Base-by-base conservation (phyloP, 1,140 invertebrate species). In the Sipha flava region DNA sequence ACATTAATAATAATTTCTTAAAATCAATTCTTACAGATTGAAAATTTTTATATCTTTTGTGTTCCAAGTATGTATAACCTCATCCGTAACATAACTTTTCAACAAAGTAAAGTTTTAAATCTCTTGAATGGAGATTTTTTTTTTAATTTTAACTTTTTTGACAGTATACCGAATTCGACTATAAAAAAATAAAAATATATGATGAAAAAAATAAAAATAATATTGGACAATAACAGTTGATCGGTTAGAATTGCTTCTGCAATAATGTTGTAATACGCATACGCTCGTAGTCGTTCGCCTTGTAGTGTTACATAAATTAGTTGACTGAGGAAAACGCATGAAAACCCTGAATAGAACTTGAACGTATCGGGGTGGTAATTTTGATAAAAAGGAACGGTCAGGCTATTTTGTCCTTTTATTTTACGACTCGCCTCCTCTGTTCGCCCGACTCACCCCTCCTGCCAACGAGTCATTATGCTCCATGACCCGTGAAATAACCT, bases 401-500 rank as follows among this genome's bases (percentile, higher is more conserved):
- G 31, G 23, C 26, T 52, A 16, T 49, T 29, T 47, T 7, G 29
- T 54, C n/a, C 18, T 73, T 73, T 73, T 49, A 34, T 73, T 49
- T 52, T 34, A 29, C 70, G 26, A 31, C 26, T 26, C 29, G 21
- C 34, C 21, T 29, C 34, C 21, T 29, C 34, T 66, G 10, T 37
- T 37, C 34, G 26, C n/a, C 2, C n/a, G n/a, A 75, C 10, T 75
- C 29, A 26, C 70, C 21, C 21, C 66, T 37, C 18, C 43, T 23
- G 64, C 73, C 73, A 54, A 29, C 31, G 52, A 77, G 49, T 77
- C 52, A 77, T 77, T 77, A 77, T 59, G 52, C 16, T 77, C 73
- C 23, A 43, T 59, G 73, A 57, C 52, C 52, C 73, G 52, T 77
- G 73, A 77, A 77, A 77, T 77, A 77, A 77, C 73, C 72, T 54